A percentile compares a stretch with the other conserved stretches of the same genome.
phyloP scores from a whole-genome alignment of 2,113 vertebrate genomes.

The Grallaria varia region DNA sequence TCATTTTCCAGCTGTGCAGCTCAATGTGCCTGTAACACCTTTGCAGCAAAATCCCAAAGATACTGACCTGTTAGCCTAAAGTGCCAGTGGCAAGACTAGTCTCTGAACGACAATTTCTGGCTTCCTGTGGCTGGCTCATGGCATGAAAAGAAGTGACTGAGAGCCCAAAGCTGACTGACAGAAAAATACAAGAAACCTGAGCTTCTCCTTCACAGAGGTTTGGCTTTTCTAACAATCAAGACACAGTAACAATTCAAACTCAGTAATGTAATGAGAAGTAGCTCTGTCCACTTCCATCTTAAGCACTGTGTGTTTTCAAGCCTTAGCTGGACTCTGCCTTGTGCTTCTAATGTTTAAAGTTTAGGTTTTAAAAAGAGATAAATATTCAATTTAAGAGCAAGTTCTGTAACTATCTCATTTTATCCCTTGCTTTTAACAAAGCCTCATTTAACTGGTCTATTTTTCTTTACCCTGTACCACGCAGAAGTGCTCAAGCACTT shows the following conservation, averaged over 20 bases:
- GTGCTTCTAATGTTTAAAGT: background rate
- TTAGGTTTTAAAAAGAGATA: background rate
- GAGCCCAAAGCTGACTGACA: background rate
- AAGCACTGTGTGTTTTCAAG: background rate
- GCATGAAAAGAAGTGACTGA: background rate
- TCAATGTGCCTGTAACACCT: background rate
- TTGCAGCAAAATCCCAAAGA: background rate
- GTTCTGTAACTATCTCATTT: background rate
- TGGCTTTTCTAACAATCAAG: background rate
- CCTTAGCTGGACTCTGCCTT: background rate
- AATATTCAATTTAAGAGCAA: background rate
- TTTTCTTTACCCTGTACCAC: background rate
- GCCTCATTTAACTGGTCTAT: background rate
- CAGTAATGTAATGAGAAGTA: background rate
- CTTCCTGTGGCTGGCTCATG: background rate
- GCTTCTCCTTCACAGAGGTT: background rate
- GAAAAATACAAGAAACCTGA: background rate
- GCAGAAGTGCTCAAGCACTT: background rate
- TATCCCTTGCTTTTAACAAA: background rate
- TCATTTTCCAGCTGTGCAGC: background rate
- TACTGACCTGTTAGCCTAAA: background rate
- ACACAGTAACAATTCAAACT: too few species aligned
- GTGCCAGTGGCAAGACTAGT: rapidly evolving
- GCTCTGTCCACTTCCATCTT: background rate
- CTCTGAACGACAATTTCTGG: background rate